Percentiles rank a stretch among this genome's conserved stretches.
Evolutionary conservation across 2,797 vertebrate genomes (phyloP).

Genomic region (Megaceryle alcyon): DNA sequence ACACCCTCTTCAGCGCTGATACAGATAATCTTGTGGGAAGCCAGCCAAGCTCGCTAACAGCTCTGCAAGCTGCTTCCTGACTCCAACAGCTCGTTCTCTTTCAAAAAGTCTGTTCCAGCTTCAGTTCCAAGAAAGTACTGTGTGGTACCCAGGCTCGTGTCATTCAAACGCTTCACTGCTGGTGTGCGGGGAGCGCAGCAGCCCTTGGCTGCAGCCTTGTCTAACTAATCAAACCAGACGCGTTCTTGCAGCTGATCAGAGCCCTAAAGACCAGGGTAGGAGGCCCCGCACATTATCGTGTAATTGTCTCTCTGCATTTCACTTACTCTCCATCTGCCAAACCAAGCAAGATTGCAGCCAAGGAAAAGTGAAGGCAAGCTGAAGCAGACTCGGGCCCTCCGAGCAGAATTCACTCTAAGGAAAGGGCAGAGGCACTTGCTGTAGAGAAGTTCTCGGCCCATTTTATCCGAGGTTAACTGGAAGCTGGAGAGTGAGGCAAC

Average conservation of each 20-base stretch:
- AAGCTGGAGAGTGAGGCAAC: background rate
- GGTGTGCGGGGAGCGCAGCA: background rate
- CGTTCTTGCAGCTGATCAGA: background rate
- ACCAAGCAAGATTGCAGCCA: background rate
- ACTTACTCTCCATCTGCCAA: slow-evolving; percentile 40
- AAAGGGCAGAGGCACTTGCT: background rate
- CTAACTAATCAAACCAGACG: background rate
- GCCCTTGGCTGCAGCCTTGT: slow-evolving; percentile 13
- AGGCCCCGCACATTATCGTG: background rate
- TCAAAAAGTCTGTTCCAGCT: slow-evolving; percentile 20
- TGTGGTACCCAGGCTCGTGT: background rate
- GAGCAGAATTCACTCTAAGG: background rate
- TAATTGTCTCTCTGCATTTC: slow-evolving; percentile 49
- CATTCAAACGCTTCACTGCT: background rate
- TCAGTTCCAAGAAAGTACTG: slow-evolving; percentile 36
- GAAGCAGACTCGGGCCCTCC: background rate
- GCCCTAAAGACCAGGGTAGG: slow-evolving; percentile 21
- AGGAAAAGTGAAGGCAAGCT: background rate
- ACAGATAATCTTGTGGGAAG: slow-evolving; percentile 68
- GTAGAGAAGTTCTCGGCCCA: background rate
- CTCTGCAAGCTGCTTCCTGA: slow-evolving; percentile 54
- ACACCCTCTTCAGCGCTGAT: slow-evolving; percentile 60
- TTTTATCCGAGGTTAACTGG: background rate
- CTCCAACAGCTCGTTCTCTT: slow-evolving; percentile 9
- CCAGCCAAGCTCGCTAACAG: slow-evolving; percentile 62